phyloP scores from a whole-genome alignment of 2,888 invertebrate species.

The Diarsia mendica region DNA sequence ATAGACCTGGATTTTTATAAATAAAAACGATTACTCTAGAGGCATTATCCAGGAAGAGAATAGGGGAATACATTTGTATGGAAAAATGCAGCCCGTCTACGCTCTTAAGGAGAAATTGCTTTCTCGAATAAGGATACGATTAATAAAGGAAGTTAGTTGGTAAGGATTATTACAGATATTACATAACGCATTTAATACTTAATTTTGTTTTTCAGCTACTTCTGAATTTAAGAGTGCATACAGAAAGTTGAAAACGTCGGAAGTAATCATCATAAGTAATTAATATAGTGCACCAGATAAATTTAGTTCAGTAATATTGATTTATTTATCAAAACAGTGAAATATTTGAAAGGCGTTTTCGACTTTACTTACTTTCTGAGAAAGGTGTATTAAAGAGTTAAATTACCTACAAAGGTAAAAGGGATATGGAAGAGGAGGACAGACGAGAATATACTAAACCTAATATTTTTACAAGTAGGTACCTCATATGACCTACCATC shows the following conservation, averaged over 20 bases:
- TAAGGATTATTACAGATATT: slow-evolving; percentile 13
- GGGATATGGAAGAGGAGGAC: too few species aligned
- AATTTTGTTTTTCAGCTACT: background rate
- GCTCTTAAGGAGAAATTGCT: slow-evolving; percentile 24
- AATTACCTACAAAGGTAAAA: too few species aligned
- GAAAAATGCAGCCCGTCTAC: too few species aligned
- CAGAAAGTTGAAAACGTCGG: background rate
- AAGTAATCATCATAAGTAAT: background rate
- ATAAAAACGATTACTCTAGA: too few species aligned
- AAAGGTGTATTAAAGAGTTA: too few species aligned
- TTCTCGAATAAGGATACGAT: slow-evolving; percentile 26
- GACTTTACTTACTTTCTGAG: background rate
- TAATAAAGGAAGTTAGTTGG: slow-evolving; percentile 12
- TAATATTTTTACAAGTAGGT: too few species aligned
- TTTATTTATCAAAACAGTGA: background rate
- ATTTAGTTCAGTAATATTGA: background rate
- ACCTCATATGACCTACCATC: too few species aligned
- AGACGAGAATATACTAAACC: background rate
- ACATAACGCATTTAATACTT: slow-evolving; percentile 5
- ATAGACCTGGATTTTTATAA: too few species aligned
- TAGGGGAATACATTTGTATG: too few species aligned
- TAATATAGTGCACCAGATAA: background rate
- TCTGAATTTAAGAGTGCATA: background rate
- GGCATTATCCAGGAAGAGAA: too few species aligned
- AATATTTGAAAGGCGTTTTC: background rate